Base-by-base conservation (phyloP, 92 coral and sea anemone species). In the Zoanthus solanderi region DNA sequence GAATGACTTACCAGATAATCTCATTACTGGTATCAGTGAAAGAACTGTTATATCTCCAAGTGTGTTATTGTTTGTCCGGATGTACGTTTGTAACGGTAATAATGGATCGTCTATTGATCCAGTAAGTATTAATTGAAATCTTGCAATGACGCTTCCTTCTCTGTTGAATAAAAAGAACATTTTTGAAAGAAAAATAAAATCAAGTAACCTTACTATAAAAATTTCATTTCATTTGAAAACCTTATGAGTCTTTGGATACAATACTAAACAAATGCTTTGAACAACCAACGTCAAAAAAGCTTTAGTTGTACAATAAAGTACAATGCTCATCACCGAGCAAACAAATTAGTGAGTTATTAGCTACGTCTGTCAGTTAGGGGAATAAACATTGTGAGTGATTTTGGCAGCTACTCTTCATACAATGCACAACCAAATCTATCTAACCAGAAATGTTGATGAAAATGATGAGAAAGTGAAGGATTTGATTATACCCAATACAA, bases 61-160 rank as follows among this genome's bases (percentile, higher is more conserved):
- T 50, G 31, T 1, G 42, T 76, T 5, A 5, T n/a, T 76, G 58
- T 37, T 17, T 14, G 14, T 23, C 28, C 17, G 57, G 16, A 76
- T 60, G 32, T 2, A 16, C 7, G 31, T 76, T 76, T 30, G 34
- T 47, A 76, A 23, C 0, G 37, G 61, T 12, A 47, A 14, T 9
- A 47, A 48, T 48, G 80, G 60, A 8, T 48, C 15, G 5, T 18
- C 48, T 31, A n/a, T 54, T 23, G 12, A 47, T 76, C 61, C n/a
- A 9, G 44, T 31, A 47, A 50, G 16, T 17, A 50, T n/a, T 12
- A 76, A 31, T 15, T 76, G 80, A 76, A 76, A 47, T 47, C 58
- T 50, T 76, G 58, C 78, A 74, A 74, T 74, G 23, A 74, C 57
- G 30, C 78, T 74, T 37, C 78, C 78, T 10, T 74, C 45, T 48